Evolutionary conservation across 2,113 vertebrate genomes (phyloP).

Genomic region (Meles meles): DNA sequence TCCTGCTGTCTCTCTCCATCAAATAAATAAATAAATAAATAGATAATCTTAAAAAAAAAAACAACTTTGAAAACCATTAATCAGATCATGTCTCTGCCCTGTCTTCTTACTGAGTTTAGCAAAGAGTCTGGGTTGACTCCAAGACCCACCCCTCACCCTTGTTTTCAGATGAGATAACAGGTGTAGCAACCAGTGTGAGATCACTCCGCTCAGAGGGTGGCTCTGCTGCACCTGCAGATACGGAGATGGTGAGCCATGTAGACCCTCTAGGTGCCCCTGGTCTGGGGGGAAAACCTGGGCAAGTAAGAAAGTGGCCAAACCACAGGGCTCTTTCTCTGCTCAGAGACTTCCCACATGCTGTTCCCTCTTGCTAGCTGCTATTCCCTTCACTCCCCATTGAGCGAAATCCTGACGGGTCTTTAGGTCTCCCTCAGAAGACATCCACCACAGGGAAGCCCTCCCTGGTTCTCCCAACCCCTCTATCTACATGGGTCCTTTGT

Average conservation of each 20-base stretch:
- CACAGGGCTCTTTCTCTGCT: background rate
- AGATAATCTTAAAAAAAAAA: background rate
- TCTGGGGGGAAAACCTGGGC: background rate
- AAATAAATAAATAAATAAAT: background rate
- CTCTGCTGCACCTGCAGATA: accelerated
- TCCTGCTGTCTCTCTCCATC: background rate
- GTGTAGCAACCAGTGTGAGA: background rate
- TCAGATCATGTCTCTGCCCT: background rate
- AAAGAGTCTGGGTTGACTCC: background rate
- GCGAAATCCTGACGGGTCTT: background rate
- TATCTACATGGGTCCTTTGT: background rate
- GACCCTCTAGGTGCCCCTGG: background rate
- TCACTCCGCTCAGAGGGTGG: no score
- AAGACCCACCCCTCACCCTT: no score
- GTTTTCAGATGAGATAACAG: background rate
- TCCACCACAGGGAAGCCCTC: background rate
- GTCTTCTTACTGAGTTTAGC: background rate
- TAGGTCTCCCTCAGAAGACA: background rate
- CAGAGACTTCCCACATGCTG: accelerated
- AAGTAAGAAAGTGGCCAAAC: background rate
- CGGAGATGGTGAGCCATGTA: background rate
- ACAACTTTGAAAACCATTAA: background rate
- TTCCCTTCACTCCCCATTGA: no score
- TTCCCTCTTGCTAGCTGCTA: background rate
- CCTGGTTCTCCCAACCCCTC: background rate